These are phyloP conservation scores for Drosophila prostipennis DNA, from an alignment of 2,888 invertebrate genomes.

Conservation along the genomic window DNA sequence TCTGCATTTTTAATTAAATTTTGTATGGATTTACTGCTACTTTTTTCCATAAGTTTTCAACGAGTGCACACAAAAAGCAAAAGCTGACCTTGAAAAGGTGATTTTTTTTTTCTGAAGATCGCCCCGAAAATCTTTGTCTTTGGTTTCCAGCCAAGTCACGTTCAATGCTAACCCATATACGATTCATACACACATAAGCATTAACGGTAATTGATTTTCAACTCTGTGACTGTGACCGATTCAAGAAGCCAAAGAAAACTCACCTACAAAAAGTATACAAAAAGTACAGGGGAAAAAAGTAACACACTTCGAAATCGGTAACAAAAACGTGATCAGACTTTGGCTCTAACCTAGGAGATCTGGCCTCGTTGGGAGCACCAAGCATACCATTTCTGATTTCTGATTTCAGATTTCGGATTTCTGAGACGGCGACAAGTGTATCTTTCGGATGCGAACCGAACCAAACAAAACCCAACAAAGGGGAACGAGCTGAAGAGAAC, in stretches of 20 bases:
- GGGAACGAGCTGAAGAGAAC: slow-evolving; percentile 17
- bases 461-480: slow-evolving; percentile 1
- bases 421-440: slow-evolving; percentile 31
- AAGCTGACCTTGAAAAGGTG: slow-evolving; percentile 37
- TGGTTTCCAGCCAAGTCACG: slow-evolving; percentile 68
- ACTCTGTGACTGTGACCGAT: slow-evolving; percentile 45
- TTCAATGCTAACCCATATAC: slow-evolving; percentile 60
- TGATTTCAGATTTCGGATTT: background rate
- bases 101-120: background rate
- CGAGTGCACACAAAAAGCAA: slow-evolving; percentile 13
- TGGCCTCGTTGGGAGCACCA: slow-evolving; percentile 59
- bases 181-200: slow-evolving; percentile 23
- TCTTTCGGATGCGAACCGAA: slow-evolving; percentile 10
- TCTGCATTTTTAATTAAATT: slow-evolving; percentile 26
- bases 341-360: slow-evolving; percentile 37
- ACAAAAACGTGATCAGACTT: slow-evolving; percentile 71
- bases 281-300: slow-evolving; percentile 1
- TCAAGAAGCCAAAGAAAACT: slow-evolving; percentile 24
- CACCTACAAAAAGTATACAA: slow-evolving; percentile 5
- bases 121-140: background rate
- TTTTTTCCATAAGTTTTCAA: slow-evolving; percentile 8
- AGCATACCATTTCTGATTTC: background rate
- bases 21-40: slow-evolving; percentile 7
- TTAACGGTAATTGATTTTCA: slow-evolving; percentile 71
- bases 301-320: slow-evolving; percentile 47